Conservation (phyloP, 2,888 invertebrate genomes). For the Caradrina kadenii region DNA sequence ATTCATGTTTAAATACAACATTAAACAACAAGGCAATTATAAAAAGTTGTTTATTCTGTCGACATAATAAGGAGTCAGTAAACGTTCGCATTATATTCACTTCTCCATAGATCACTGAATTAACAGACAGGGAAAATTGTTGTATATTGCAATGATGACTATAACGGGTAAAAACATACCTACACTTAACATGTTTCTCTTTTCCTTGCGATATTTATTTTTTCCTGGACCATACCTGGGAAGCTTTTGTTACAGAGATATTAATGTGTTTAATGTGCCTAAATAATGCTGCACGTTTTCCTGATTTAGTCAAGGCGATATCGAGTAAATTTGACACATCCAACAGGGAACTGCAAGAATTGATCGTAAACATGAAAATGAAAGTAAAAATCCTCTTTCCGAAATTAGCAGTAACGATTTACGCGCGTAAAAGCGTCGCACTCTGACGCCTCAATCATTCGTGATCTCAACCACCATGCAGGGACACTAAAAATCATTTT, state of each 20-base stretch:
- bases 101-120: not conserved
- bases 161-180: no score
- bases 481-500: constrained; percentile 71
- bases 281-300: not conserved
- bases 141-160: not conserved
- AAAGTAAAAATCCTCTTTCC: constrained; percentile 33
- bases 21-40: not conserved
- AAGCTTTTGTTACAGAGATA: no score
- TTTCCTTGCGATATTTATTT: no score
- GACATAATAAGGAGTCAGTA: constrained; percentile 11
- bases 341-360: constrained; percentile 17
- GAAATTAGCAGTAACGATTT: constrained; percentile 58
- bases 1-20: not conserved
- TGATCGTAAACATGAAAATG: constrained; percentile 36
- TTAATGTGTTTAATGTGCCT: not conserved
- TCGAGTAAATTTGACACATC: constrained; percentile 26
- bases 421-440: constrained; percentile 34
- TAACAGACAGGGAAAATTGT: not conserved
- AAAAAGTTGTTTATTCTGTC: not conserved
- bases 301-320: constrained; percentile 1
- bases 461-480: constrained; percentile 42
- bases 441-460: constrained; percentile 58
- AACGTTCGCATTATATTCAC: not conserved
- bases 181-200: no score
- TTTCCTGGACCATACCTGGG: no score